phyloP scores from a whole-genome alignment of 2,797 vertebrate genomes.

The Thunnus albacares region DNA sequence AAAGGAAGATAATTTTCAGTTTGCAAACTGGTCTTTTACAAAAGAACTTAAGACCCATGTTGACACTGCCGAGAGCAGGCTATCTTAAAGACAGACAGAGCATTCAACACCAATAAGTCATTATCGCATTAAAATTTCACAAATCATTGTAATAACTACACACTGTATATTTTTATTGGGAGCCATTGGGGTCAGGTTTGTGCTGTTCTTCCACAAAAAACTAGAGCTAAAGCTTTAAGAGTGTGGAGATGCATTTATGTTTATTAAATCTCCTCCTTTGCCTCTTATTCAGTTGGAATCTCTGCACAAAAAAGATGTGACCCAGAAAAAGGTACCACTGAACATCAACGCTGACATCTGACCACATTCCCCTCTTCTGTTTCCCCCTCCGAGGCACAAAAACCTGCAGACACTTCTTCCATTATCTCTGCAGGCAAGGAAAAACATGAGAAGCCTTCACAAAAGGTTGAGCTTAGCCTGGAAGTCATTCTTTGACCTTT shows the following conservation, averaged over 20 bases:
- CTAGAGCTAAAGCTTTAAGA: neutral
- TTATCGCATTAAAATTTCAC: neutral
- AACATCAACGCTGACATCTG: constrained; percentile 2
- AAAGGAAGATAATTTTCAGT: neutral
- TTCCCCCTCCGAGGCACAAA: constrained; percentile 8
- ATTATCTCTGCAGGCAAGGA: constrained; percentile 25
- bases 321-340: neutral
- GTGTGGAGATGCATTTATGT: neutral
- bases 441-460: constrained; percentile 23
- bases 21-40: constrained; percentile 8
- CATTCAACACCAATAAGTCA: neutral
- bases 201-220: too few relatives aligned
- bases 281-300: neutral
- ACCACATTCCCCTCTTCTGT: constrained; percentile 10
- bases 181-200: too few relatives aligned
- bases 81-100: constrained; percentile 3
- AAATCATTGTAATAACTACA: neutral
- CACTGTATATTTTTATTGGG: neutral
- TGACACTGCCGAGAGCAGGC: neutral
- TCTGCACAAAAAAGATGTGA: neutral
- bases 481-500: constrained; percentile 23
- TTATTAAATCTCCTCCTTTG: neutral
- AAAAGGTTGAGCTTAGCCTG: constrained; percentile 14
- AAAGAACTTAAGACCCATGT: neutral
- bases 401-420: constrained; percentile 8